These are phyloP conservation scores for Thunnus albacares DNA, from an alignment of 2,797 vertebrate genomes.

Conservation along the genomic window DNA sequence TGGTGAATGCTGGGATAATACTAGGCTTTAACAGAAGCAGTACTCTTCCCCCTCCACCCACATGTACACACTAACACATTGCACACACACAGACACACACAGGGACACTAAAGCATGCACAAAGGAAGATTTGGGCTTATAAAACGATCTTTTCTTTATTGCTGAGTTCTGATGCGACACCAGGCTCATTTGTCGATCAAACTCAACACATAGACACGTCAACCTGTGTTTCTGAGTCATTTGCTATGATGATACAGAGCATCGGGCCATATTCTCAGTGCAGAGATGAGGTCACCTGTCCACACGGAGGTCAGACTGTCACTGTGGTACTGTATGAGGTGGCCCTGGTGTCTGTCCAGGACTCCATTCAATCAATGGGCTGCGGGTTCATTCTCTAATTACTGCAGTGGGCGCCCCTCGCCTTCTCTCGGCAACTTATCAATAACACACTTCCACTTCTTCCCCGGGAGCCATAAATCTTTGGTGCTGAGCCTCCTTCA, in stretches of 20 bases:
- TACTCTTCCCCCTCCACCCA: constrained; percentile 62
- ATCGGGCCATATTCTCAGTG: neutral
- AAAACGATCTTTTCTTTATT: constrained; percentile 23
- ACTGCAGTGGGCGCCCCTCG: constrained; percentile 80
- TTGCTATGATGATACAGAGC: constrained; percentile 2
- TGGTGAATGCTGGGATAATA: constrained; percentile 82
- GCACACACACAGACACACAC: constrained; percentile 36
- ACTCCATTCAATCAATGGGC: constrained; percentile 79
- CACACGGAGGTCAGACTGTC: constrained; percentile 45
- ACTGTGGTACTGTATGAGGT: constrained; percentile 61
- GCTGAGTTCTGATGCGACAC: constrained; percentile 52
- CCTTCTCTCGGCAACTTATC: constrained; percentile 85
- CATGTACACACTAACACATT: constrained; percentile 47
- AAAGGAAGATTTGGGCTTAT: constrained; percentile 26
- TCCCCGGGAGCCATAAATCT: constrained; percentile 86
- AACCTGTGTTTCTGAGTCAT: constrained; percentile 10
- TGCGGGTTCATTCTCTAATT: constrained; percentile 87
- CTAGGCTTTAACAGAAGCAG: constrained; percentile 76
- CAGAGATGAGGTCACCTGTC: constrained; percentile 56
- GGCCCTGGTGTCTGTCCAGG: constrained; percentile 60
- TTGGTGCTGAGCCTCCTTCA: constrained; percentile 74
- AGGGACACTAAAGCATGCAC: constrained; percentile 28
- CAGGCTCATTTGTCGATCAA: constrained; percentile 37
- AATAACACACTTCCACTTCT: constrained; percentile 87
- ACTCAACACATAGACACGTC: constrained; percentile 13